Percentiles rank a stretch among this genome's conserved stretches.
Conservation (phyloP, 1,140 invertebrate species). For the Apis laboriosa region DNA sequence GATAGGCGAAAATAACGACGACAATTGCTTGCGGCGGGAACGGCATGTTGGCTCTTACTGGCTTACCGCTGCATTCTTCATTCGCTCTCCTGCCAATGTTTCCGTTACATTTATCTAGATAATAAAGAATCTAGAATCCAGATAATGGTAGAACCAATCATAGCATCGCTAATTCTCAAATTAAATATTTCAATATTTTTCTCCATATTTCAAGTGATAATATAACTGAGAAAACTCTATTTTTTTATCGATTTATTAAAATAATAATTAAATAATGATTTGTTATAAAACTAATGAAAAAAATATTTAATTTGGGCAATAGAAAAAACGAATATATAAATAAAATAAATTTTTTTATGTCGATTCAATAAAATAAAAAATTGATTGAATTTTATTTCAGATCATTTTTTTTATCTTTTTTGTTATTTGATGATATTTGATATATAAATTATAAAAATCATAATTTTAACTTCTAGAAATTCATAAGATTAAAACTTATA, state of each 20-base stretch:
- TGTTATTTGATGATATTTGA: too few species aligned
- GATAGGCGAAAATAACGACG: slow-evolving; percentile 21
- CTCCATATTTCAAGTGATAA: neutral
- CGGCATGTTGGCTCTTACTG: slow-evolving; percentile 74
- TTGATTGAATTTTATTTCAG: too few species aligned
- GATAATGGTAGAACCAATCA: slow-evolving; percentile 32
- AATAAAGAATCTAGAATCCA: neutral
- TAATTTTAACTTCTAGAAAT: too few species aligned
- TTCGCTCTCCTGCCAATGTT: slow-evolving; percentile 19
- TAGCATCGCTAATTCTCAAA: neutral
- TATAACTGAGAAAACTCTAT: neutral
- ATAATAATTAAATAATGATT: too few species aligned
- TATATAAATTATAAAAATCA: too few species aligned
- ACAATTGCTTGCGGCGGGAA: slow-evolving; percentile 61
- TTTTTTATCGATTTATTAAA: neutral
- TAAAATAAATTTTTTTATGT: neutral
- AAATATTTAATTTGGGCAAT: neutral
- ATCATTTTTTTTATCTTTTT: neutral
- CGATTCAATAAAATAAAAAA: neutral
- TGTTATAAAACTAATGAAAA: too few species aligned
- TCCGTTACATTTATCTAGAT: slow-evolving; percentile 52
- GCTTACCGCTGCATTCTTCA: slow-evolving; percentile 42
- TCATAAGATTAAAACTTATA: too few species aligned
- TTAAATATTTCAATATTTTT: neutral
- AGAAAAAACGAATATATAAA: neutral